phyloP scores from a whole-genome alignment of 2,888 invertebrate genomes.

The Agrochola lota region DNA sequence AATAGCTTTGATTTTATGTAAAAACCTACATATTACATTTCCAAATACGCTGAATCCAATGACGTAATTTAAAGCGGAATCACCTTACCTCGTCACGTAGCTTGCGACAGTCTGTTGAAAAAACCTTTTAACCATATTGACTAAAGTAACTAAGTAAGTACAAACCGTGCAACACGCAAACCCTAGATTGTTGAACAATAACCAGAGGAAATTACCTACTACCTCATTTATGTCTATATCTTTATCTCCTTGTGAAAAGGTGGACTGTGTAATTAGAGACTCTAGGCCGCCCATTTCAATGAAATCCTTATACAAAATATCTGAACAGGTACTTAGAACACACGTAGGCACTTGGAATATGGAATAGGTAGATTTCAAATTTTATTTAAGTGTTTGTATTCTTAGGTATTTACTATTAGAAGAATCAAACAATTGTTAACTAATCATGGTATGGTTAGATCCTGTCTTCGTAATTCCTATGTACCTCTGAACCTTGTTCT shows the following conservation, averaged over 20 bases:
- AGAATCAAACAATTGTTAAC: not conserved
- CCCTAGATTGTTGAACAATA: constrained; percentile 31
- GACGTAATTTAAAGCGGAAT: constrained; percentile 32
- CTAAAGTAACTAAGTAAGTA: not conserved
- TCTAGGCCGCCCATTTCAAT: not conserved
- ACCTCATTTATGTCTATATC: constrained; percentile 17
- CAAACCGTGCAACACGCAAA: constrained; percentile 40
- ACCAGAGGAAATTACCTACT: not conserved
- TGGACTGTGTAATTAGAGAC: not conserved
- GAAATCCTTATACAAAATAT: not conserved
- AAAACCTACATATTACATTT: not conserved
- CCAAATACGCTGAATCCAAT: constrained; percentile 25
- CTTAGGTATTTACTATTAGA: not conserved
- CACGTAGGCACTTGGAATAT: not conserved
- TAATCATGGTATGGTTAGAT: not conserved
- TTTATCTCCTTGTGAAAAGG: constrained; percentile 10
- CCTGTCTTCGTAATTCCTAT: not conserved
- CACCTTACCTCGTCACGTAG: constrained; percentile 25
- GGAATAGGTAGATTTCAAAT: not conserved
- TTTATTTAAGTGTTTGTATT: not conserved
- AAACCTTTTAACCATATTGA: constrained; percentile 24
- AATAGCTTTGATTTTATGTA: not conserved
- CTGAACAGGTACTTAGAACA: too few relatives aligned
- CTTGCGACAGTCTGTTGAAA: constrained; percentile 21
- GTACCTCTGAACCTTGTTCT: not conserved